Conservation (phyloP, 2,888 invertebrate genomes). For the Crocallis elinguaria region DNA sequence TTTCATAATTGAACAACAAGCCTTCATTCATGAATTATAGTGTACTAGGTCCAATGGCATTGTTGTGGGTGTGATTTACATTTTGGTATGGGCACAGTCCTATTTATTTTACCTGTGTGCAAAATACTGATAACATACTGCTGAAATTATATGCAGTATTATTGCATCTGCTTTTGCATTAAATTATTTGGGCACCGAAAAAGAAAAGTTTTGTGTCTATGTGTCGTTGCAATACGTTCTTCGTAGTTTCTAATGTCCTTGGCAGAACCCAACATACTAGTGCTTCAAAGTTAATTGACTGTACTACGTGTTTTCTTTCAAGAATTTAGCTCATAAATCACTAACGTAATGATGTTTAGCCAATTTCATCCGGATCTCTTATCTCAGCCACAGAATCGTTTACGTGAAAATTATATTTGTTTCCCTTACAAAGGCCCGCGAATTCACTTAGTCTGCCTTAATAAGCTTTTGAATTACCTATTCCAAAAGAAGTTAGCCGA, state of each 20-base stretch:
- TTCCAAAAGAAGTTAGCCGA: conserved; percentile 23
- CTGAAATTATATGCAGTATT: neutral
- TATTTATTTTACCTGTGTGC: neutral
- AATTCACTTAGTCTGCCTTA: conserved; percentile 23
- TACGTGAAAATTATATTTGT: conserved; percentile 25
- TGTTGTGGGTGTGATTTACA: neutral
- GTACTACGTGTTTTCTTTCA: neutral
- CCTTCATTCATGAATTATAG: conserved; percentile 27
- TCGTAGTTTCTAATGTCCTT: no score
- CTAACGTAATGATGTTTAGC: conserved; percentile 12
- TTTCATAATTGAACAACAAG: conserved; percentile 19
- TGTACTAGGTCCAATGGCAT: neutral
- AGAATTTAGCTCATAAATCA: neutral
- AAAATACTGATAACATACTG: neutral
- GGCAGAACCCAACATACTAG: no score
- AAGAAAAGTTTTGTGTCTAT: neutral
- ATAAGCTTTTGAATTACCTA: conserved; percentile 29
- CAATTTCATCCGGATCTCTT: conserved; percentile 11
- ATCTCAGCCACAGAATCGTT: conserved; percentile 12
- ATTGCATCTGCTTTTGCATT: no score
- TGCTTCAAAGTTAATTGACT: neutral
- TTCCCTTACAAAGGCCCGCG: conserved; percentile 16
- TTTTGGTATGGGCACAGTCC: no score
- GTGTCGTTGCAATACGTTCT: neutral
- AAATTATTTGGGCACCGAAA: no score